Percentiles rank a stretch among this genome's conserved stretches.
phyloP scores from a whole-genome alignment of 2,113 vertebrate species.

The Phrynosoma platyrhinos region DNA sequence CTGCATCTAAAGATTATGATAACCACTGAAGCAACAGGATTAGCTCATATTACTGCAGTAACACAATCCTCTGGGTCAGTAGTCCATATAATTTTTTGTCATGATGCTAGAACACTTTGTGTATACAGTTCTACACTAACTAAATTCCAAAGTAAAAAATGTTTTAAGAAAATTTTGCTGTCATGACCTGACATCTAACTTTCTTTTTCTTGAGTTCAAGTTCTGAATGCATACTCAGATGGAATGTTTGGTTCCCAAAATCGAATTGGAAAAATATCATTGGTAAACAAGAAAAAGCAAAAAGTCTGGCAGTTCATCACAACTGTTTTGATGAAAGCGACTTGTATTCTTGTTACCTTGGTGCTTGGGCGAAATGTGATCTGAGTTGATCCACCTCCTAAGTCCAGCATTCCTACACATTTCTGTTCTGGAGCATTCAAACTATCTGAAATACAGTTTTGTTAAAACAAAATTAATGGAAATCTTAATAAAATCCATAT shows the following conservation, averaged over 20 bases:
- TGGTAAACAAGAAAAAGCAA: neutral
- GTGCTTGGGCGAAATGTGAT: slow-evolving; percentile 90
- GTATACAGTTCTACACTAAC: too few species aligned
- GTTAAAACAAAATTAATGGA: slow-evolving; percentile 24
- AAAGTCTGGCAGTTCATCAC: neutral
- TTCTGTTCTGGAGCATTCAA: slow-evolving; percentile 75
- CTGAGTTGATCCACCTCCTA: slow-evolving; percentile 96
- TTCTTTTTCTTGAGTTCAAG: neutral
- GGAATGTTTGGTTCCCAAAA: neutral
- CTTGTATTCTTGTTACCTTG: slow-evolving; percentile 79
- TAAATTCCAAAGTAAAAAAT: neutral
- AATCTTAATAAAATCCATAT: neutral
- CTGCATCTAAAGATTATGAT: neutral
- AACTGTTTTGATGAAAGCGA: neutral
- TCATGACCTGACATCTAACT: neutral
- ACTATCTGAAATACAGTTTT: slow-evolving; percentile 77
- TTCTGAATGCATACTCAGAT: neutral
- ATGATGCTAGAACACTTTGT: too few species aligned
- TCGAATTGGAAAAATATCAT: neutral
- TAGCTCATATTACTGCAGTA: neutral
- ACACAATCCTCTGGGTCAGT: neutral
- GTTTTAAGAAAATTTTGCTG: neutral
- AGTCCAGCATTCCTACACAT: slow-evolving; percentile 91
- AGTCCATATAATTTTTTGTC: too few species aligned
- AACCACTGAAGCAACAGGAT: neutral